Percentiles rank a stretch among this genome's conserved stretches.
Conservation (phyloP, 2,888 invertebrate species). For the Cantharis flavilabris region DNA sequence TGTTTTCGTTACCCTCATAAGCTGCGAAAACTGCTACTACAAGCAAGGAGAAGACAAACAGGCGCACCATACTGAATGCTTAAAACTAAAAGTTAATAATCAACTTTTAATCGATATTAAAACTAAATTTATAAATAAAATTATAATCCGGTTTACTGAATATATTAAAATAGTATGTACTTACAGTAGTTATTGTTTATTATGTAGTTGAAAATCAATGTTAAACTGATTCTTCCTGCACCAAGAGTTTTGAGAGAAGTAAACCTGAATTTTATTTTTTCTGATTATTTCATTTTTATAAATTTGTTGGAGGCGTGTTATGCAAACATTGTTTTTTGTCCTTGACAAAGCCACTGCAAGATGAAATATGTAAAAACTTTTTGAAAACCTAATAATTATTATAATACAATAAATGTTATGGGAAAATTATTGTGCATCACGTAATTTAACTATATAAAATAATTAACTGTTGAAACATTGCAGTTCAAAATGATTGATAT, state of each 20-base stretch:
- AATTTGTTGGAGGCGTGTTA: not conserved
- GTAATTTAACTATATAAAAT: not conserved
- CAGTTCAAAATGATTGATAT: not conserved
- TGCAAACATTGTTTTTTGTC: not conserved
- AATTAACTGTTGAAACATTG: not conserved
- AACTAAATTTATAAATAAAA: not conserved
- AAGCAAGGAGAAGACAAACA: not conserved
- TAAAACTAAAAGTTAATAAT: not conserved
- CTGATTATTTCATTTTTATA: not conserved
- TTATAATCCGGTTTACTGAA: constrained; percentile 21
- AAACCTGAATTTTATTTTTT: not conserved
- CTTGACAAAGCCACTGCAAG: not conserved
- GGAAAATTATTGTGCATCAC: not conserved
- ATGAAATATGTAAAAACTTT: not conserved
- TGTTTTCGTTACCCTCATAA: not conserved
- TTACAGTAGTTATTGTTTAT: not conserved
- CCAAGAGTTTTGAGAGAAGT: not conserved
- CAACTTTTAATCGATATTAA: not conserved
- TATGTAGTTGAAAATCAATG: not conserved
- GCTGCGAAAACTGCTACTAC: not conserved
- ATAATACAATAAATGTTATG: not conserved
- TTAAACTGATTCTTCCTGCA: not conserved
- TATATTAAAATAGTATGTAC: constrained; percentile 13
- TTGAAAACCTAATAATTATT: not conserved
- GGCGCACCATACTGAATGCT: not conserved